Evolutionary conservation across 64 coral and sea anemone genomes (phyloP), one percentile per base, ranked within the genome.

Genomic region (Montipora foliosa): DNA sequence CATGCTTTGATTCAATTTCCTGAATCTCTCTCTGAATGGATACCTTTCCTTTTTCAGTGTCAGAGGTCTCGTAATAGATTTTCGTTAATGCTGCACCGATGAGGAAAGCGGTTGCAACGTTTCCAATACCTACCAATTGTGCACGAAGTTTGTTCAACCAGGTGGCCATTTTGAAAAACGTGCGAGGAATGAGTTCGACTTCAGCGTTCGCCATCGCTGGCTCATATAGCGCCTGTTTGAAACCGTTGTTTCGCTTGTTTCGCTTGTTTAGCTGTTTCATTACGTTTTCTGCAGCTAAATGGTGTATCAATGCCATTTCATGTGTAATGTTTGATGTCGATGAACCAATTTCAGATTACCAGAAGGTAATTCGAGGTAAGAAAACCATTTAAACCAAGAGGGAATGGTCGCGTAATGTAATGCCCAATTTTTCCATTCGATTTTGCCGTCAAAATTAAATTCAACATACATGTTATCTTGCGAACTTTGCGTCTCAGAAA

Each of bases 31-130:
- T 81, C 81, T 99, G 90, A 51, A 81, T 92, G 50, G 76, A 37
- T 49, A 7, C 53, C 17, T 87, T 83, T 19, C 92, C 78, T 1
- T 60, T 75, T 77, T 71, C 83, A 58, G 91, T 80, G 19, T 76
- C 80, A 48, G 81, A 62, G 10, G 72, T 99, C 83, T 99, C 97
- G 74, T 94, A 99, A 67, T 99, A 99, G 85, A 99, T 96, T 57
- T 99, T 99, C 12, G 92, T 91, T 72, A 94, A 24, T 5, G 89
- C 92, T 66, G 92, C 92, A 75, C 97, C 97, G 11, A 99, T 67
- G 12, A 99, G 79, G 21, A 96, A 49, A 25, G 94, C 97, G 15
- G 91, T 89, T 3, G 96, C 53, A 92, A 94, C 80, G 49, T 94
- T 78, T 5, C 82, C 81, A 73, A 88, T 20, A 22, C 95, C 95